A percentile compares a stretch with the other conserved stretches of the same genome.
Conservation (phyloP, 2,113 vertebrate species). For the Aegotheles bennettii region DNA sequence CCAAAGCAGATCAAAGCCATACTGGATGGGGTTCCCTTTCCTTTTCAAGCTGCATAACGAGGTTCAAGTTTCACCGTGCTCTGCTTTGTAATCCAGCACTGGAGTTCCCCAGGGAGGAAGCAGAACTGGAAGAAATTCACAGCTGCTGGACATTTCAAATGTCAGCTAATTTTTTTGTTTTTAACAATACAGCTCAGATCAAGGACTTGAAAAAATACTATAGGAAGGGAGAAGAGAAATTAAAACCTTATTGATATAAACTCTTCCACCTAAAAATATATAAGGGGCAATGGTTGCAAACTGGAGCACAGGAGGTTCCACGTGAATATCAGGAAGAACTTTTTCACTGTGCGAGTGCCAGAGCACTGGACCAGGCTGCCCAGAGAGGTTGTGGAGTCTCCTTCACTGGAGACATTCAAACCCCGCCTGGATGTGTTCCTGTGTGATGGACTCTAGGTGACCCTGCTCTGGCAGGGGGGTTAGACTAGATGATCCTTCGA, state of each 20-base stretch:
- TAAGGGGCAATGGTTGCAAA: too few species aligned
- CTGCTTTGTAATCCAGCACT: not conserved
- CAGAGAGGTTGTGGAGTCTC: too few species aligned
- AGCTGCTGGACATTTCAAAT: not conserved
- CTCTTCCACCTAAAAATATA: not conserved
- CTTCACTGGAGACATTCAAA: too few species aligned
- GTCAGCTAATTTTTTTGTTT: not conserved
- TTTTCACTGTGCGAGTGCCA: too few species aligned
- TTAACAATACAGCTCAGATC: not conserved
- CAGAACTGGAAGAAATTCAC: not conserved
- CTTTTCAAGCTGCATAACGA: not conserved
- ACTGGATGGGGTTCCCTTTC: not conserved
- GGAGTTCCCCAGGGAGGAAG: not conserved
- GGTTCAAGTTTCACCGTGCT: not conserved
- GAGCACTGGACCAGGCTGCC: too few species aligned
- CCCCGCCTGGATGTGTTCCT: too few species aligned
- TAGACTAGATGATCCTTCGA: too few species aligned
- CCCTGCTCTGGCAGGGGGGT: too few species aligned
- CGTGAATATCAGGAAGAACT: too few species aligned
- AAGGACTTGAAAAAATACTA: not conserved
- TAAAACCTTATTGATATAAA: not conserved
- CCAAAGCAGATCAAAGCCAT: fast-evolving
- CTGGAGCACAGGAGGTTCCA: too few species aligned
- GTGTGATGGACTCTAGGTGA: too few species aligned
- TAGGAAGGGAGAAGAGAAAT: not conserved